Base-by-base conservation (phyloP, 2,888 invertebrate species). In the Drosophila recens region DNA sequence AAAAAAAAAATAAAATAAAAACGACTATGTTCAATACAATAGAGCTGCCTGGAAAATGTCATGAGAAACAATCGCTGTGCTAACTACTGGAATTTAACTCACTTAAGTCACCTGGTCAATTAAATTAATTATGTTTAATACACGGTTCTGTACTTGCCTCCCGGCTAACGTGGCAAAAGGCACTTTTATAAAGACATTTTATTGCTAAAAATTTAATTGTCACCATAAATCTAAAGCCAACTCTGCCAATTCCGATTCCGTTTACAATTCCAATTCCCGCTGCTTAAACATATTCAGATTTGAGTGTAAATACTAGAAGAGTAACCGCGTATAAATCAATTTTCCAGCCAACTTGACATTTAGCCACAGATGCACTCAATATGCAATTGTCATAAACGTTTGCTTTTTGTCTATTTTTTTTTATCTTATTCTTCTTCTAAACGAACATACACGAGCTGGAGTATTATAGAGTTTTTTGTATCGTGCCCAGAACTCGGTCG, bases 361-460 rank as follows among this genome's bases (percentile, higher is more conserved):
- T 84, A 87, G 52, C 58, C 61, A 27, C 52, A 68, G 42, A 54
- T 57, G 61, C 79, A 63, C 61, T 58, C 57, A 74, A 75, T 64
- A 65, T 74, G 64, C 74, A 77, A 77, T 84, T 85, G 86, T 73
- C 80, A 82, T 80, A 88, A 72, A 83, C 74, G 63, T 72, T 69
- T 69, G 13, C 69, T 27, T 65, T 53, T 56, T 62, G 15, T 56
- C 23, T 53, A 30, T 38, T 51, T 48, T 69, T 40, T 53, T 42
- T 53, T 30, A 23, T 23, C 4, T 23, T 23, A 20, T 20, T 23
- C 4, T 23, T 11, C 23, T 20, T 51, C 20, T 34, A 36, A 34
- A 9, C 36, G 17, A 20, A 36, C 34, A 36, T n/a, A 34, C 20
- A 36, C n/a, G 13, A 20, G 13, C 9, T 9, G 9, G 9, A 13